These are phyloP conservation scores for Tachuris rubrigastra DNA, from an alignment of 2,113 vertebrate genomes.

Conservation along the genomic window DNA sequence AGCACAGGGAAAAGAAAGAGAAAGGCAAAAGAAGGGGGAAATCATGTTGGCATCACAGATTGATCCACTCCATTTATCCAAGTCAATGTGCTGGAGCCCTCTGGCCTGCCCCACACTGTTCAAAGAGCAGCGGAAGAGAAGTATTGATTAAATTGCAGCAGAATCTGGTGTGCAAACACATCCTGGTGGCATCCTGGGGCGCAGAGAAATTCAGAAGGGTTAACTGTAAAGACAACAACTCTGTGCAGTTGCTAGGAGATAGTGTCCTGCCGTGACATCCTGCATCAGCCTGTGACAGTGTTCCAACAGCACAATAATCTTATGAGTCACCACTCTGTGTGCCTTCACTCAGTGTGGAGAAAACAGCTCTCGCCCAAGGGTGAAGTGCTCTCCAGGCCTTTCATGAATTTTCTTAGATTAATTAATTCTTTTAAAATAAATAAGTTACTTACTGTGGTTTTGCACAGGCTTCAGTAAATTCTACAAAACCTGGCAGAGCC, in stretches of 20 bases:
- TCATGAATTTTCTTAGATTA: not conserved
- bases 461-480: not conserved
- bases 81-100: not conserved
- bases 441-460: not conserved
- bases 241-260: constrained; percentile 41
- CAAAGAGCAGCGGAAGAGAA: not conserved
- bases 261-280: not conserved
- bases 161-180: not conserved
- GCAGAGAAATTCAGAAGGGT: not conserved
- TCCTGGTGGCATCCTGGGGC: not conserved
- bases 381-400: not conserved
- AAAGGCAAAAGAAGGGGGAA: not conserved
- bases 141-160: not conserved
- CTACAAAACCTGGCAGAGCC: not conserved
- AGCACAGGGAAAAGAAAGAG: not conserved
- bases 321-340: not conserved
- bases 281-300: not conserved
- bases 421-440: not conserved
- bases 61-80: not conserved
- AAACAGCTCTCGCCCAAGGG: not conserved
- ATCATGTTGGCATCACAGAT: not conserved
- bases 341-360: not conserved
- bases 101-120: not conserved
- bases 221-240: not conserved
- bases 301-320: not conserved